Conservation (phyloP, 2,888 invertebrate species). For the Boloria euphrosyne region DNA sequence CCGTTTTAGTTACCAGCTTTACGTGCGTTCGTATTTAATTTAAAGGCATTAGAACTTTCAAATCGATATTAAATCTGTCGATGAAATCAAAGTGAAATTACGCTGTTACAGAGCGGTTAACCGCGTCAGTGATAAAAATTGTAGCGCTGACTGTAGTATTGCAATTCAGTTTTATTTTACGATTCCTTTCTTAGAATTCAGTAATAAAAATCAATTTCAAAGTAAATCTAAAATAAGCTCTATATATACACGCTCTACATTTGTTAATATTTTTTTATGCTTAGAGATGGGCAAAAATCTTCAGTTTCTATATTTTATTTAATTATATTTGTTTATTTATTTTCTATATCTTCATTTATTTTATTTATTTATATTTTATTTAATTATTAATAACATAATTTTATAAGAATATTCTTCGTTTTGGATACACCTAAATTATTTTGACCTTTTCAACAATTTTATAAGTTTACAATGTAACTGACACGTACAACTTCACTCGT, state of each 20-base stretch:
- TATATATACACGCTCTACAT: neutral
- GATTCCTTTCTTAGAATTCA: conserved; percentile 9
- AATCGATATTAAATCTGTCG: neutral
- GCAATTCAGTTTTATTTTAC: conserved; percentile 3
- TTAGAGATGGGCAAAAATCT: neutral
- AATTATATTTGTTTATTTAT: no score
- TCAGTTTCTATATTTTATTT: no score
- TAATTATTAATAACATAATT: no score
- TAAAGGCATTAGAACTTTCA: neutral
- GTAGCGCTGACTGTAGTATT: neutral
- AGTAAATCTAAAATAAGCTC: neutral
- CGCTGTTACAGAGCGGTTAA: neutral
- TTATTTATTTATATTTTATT: no score
- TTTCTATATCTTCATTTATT: no score
- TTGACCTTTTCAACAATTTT: neutral
- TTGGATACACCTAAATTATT: neutral
- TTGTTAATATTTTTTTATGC: no score
- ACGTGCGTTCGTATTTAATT: no score
- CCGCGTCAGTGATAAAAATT: conserved; percentile 2
- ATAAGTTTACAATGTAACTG: neutral
- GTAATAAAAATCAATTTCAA: conserved; percentile 4
- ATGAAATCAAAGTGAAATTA: neutral
- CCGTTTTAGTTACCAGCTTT: no score
- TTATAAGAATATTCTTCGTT: neutral
- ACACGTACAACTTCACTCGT: neutral